Evolutionary conservation across 2,113 vertebrate species (phyloP).

Genomic region (Mastomys coucha): DNA sequence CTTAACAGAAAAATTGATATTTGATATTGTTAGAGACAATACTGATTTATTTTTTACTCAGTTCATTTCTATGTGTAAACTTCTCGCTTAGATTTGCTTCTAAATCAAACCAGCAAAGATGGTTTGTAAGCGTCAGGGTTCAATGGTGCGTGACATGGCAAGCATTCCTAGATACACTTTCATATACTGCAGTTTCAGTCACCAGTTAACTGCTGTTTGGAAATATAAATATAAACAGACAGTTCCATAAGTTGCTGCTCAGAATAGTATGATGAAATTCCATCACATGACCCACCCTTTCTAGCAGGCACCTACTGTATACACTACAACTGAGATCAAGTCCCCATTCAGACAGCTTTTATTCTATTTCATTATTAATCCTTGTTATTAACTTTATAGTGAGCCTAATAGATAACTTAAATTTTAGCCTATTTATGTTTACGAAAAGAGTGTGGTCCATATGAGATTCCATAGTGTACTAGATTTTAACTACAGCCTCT

Average conservation of each 20-base stretch:
- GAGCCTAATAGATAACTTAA: background rate
- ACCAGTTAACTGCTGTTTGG: background rate
- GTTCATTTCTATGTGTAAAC: background rate
- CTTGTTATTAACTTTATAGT: background rate
- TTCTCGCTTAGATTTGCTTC: slow-evolving; percentile 45
- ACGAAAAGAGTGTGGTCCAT: background rate
- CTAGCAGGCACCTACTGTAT: background rate
- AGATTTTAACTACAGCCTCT: background rate
- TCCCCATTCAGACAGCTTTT: background rate
- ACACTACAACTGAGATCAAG: background rate
- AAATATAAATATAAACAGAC: background rate
- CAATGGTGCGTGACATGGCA: background rate
- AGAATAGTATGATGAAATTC: background rate
- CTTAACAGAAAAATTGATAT: background rate
- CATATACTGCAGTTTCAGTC: background rate
- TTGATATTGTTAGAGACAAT: background rate
- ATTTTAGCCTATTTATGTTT: background rate
- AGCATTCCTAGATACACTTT: too few relatives aligned
- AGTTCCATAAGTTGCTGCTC: background rate
- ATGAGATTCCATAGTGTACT: background rate
- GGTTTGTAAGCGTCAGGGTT: background rate
- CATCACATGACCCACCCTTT: background rate
- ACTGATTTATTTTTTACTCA: background rate
- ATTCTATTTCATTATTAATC: background rate
- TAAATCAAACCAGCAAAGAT: slow-evolving; percentile 21